These are phyloP conservation scores for Sebastes kiyomatsui DNA, from an alignment of 2,797 vertebrate genomes.

Conservation along the genomic window DNA sequence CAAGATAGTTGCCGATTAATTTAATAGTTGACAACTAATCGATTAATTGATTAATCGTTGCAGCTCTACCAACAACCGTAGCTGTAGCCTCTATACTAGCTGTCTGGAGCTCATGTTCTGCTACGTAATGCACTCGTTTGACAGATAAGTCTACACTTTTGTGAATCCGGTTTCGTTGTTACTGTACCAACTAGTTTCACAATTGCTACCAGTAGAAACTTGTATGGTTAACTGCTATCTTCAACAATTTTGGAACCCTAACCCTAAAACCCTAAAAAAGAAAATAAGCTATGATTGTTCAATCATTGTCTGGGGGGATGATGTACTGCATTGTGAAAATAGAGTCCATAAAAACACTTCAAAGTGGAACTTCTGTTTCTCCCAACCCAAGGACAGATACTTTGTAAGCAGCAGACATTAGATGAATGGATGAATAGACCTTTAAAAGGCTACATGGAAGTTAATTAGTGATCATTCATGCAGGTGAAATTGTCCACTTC, in stretches of 20 bases:
- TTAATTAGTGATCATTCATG: slow-evolving; percentile 57
- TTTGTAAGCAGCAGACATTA: slow-evolving; percentile 17
- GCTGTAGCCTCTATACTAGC: neutral
- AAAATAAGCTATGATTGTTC: neutral
- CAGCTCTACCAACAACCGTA: neutral
- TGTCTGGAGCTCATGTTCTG: neutral
- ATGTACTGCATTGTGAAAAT: neutral
- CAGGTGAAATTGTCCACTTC: slow-evolving; percentile 25
- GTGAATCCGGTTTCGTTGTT: neutral
- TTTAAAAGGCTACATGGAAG: slow-evolving; percentile 33
- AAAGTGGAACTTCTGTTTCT: slow-evolving; percentile 15
- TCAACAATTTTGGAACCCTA: neutral
- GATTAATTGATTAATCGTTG: too few relatives aligned
- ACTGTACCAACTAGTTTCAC: neutral
- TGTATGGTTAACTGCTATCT: neutral
- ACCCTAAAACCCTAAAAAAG: too few relatives aligned
- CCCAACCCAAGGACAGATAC: neutral
- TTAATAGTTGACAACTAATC: too few relatives aligned
- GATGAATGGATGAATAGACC: slow-evolving; percentile 20
- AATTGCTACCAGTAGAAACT: neutral
- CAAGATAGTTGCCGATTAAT: too few relatives aligned
- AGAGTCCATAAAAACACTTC: neutral
- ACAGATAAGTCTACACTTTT: neutral
- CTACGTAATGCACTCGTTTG: too few relatives aligned
- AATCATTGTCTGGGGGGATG: neutral